Conservation (phyloP, 2,797 vertebrate genomes). For the Chrosomus eos region DNA sequence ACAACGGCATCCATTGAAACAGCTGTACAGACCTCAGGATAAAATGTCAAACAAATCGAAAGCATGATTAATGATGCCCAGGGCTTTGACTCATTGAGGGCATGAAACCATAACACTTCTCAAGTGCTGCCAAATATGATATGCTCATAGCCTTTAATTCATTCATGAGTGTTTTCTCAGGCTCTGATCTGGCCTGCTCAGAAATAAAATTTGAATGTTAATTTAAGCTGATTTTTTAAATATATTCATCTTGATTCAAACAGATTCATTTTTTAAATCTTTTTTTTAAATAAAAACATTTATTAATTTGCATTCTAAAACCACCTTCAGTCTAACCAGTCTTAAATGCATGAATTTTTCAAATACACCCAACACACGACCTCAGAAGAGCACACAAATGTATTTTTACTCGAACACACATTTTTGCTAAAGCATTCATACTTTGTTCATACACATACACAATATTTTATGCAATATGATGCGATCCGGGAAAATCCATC, state of each 20-base stretch:
- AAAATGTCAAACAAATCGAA: conserved; percentile 45
- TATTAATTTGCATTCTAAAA: no score
- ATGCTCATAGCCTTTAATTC: conserved; percentile 42
- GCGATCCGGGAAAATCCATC: no score
- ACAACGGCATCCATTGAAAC: conserved; percentile 51
- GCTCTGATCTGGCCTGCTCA: conserved; percentile 7
- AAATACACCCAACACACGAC: background rate
- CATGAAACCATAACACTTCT: conserved; percentile 44
- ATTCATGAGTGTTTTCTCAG: conserved; percentile 26
- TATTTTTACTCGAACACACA: background rate
- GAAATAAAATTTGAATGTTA: background rate
- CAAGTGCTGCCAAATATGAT: conserved; percentile 48
- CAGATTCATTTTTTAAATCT: background rate
- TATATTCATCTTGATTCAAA: background rate
- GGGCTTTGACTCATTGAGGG: conserved; percentile 42
- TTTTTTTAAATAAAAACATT: background rate
- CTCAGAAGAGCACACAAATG: background rate
- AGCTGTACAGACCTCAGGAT: conserved; percentile 42
- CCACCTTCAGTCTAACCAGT: background rate
- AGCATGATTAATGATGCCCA: conserved; percentile 62
- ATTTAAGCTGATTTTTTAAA: background rate
- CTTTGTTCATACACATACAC: no score
- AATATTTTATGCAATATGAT: no score
- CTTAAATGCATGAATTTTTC: background rate
- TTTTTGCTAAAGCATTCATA: background rate